Conservation (phyloP, 2,888 invertebrate genomes). For the Nomada ruficornis region DNA sequence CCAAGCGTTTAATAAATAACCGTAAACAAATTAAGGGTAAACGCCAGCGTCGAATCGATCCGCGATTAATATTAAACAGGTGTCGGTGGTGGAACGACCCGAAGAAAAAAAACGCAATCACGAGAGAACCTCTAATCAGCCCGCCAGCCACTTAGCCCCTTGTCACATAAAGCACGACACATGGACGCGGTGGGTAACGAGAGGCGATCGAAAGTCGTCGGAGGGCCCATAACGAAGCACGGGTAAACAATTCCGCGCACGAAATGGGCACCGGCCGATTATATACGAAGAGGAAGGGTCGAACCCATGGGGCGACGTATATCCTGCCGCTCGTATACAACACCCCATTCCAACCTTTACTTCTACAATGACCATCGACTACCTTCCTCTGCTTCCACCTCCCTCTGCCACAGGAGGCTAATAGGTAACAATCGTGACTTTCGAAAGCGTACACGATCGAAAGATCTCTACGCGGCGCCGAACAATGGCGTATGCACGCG, state of each 20-base stretch:
- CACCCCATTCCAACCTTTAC: neutral
- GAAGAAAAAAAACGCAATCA: constrained; percentile 6
- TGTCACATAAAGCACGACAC: constrained; percentile 47
- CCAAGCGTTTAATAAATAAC: neutral
- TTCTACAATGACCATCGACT: constrained; percentile 41
- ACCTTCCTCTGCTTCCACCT: constrained; percentile 26
- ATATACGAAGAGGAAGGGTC: constrained; percentile 51
- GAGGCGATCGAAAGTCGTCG: constrained; percentile 34
- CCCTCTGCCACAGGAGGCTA: neutral
- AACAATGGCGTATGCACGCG: neutral
- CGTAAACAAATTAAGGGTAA: constrained; percentile 6
- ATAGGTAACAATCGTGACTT: constrained; percentile 7
- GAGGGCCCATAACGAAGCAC: constrained; percentile 39
- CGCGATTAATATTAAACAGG: constrained; percentile 24
- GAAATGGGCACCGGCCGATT: constrained; percentile 62
- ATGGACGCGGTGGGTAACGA: constrained; percentile 37
- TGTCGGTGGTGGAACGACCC: neutral
- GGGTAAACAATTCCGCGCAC: constrained; percentile 67
- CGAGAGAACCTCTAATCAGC: constrained; percentile 55
- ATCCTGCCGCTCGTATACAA: constrained; percentile 42
- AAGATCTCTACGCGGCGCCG: neutral
- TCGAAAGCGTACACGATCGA: neutral
- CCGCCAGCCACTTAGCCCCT: constrained; percentile 43
- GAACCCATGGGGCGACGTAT: constrained; percentile 42
- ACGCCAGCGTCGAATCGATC: neutral